A percentile compares a stretch with the other conserved stretches of the same genome.
phyloP scores from a whole-genome alignment of 2,113 vertebrate genomes.

The Anarhynchus alexandrinus region DNA sequence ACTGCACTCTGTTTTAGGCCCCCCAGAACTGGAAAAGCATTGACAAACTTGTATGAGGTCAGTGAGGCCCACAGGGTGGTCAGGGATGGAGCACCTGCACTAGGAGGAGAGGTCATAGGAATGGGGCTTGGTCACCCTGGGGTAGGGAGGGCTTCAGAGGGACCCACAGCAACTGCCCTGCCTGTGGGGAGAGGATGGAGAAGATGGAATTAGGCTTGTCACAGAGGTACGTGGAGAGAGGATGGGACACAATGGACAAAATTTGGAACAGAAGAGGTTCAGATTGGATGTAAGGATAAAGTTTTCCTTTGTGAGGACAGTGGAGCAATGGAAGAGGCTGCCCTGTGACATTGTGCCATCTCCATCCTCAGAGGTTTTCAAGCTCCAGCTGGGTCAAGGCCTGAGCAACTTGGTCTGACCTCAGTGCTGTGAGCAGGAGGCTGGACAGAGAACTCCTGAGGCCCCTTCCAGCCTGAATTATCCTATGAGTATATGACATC shows the following conservation, averaged over 20 bases:
- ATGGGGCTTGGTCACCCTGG: background rate
- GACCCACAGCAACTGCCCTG: background rate
- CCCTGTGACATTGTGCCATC: background rate
- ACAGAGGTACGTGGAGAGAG: background rate
- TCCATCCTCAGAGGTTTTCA: background rate
- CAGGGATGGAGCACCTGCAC: background rate
- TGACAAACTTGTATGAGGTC: background rate
- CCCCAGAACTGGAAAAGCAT: background rate
- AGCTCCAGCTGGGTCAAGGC: background rate
- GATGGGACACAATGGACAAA: background rate
- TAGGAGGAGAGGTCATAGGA: background rate
- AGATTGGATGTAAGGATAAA: background rate
- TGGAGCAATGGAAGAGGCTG: background rate
- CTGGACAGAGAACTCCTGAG: background rate
- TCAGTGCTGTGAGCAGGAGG: background rate
- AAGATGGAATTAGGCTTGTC: background rate
- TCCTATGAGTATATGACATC: background rate
- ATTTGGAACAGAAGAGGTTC: background rate
- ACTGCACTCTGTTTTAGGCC: background rate
- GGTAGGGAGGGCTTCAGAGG: background rate
- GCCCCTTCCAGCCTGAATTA: background rate
- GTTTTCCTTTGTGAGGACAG: background rate
- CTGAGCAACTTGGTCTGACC: background rate
- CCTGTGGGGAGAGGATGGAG: background rate
- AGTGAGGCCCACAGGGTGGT: background rate